Percentiles rank a stretch among this genome's conserved stretches.
Evolutionary conservation across 2,888 invertebrate species (phyloP).

Genomic region (Coremacera marginata): DNA sequence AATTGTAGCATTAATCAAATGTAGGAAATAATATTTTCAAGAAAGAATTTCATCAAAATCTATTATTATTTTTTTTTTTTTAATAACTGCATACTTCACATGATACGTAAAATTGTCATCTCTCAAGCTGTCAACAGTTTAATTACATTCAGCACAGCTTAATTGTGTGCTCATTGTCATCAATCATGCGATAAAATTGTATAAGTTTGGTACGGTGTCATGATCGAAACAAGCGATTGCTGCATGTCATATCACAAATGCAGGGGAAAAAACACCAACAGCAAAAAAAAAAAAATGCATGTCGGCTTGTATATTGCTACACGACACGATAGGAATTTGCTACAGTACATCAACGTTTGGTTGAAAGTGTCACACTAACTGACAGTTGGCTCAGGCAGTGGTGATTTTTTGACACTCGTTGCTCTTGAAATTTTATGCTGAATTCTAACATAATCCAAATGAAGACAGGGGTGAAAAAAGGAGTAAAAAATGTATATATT

Average conservation of each 20-base stretch:
- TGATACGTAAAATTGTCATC: too few species aligned
- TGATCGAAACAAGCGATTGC: background rate
- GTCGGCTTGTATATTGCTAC: background rate
- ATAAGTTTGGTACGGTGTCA: background rate
- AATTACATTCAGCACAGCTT: background rate
- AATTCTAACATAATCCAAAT: background rate
- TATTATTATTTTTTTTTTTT: background rate
- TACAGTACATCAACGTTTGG: background rate
- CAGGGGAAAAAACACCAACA: background rate
- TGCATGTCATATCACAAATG: background rate
- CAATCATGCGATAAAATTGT: slow-evolving; percentile 10
- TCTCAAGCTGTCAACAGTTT: slow-evolving; percentile 5
- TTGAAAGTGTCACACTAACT: background rate
- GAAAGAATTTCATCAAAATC: too few species aligned
- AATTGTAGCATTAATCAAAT: too few species aligned
- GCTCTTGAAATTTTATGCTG: background rate
- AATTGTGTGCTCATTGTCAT: slow-evolving; percentile 6
- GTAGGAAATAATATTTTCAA: too few species aligned
- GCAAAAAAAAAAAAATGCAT: background rate
- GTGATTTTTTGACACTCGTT: background rate
- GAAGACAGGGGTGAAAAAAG: background rate
- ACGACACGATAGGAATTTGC: background rate
- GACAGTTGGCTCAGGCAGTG: background rate
- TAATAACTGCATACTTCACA: background rate
- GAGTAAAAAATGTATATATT: too few species aligned